These are phyloP conservation scores for Xylophagus ater DNA, from an alignment of 2,888 invertebrate species.

Conservation along the genomic window DNA sequence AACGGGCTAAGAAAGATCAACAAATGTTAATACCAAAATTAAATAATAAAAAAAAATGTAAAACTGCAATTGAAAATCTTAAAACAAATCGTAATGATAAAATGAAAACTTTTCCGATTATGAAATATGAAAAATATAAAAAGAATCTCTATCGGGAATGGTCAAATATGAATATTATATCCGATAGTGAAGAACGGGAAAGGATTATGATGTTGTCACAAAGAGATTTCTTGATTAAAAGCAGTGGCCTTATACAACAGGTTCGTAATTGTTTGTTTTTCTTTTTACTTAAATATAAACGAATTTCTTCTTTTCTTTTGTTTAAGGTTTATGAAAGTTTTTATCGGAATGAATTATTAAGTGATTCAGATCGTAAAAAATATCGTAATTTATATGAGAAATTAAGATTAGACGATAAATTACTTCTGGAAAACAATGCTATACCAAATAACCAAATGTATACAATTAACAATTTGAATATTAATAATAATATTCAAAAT, in stretches of 20 bases:
- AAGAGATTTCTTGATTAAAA: conserved; percentile 56
- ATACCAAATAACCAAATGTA: no score
- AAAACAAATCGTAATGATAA: conserved; percentile 14
- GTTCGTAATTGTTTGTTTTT: conserved; percentile 26
- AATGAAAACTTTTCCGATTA: conserved; percentile 19
- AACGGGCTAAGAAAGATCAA: conserved; percentile 15
- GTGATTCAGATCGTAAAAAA: conserved; percentile 30
- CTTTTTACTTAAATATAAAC: conserved; percentile 23
- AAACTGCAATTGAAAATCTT: conserved; percentile 1
- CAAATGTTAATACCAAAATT: conserved; percentile 25
- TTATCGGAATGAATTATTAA: conserved; percentile 27
- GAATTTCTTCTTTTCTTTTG: conserved; percentile 19
- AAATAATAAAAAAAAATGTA: conserved; percentile 28
- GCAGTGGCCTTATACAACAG: conserved; percentile 57
- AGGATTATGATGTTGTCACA: conserved; percentile 53
- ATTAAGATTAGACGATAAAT: conserved; percentile 3
- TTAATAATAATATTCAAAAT: no score
- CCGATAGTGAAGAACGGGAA: conserved; percentile 55
- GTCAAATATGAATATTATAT: conserved; percentile 44
- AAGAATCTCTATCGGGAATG: conserved; percentile 42
- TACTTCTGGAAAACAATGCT: no score
- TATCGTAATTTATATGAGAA: conserved; percentile 21
- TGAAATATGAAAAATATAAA: conserved; percentile 26
- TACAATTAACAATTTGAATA: no score
- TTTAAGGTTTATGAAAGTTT: conserved; percentile 29